Base-by-base conservation (phyloP, 2,113 vertebrate species). In the Gnathonemus echidnorhynchus region DNA sequence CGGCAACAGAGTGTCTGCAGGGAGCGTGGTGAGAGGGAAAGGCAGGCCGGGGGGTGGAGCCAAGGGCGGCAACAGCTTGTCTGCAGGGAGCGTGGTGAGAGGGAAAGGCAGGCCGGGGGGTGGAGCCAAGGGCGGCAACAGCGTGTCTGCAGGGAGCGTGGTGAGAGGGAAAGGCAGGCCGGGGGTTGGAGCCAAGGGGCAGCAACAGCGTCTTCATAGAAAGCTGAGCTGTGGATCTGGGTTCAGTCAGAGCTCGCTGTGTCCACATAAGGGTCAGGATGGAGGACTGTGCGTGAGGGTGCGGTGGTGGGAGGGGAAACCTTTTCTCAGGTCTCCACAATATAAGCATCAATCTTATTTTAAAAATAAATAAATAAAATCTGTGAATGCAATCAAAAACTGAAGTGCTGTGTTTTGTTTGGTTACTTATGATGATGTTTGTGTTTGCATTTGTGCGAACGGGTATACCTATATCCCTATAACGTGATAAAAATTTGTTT, bases 1-100 rank as follows among this genome's bases (percentile, higher is more conserved):
- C 52, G 0, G 86, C 10, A 13, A 7, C 50, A 17, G 13, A 3
- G 94, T 91, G 92, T 66, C 92, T 94, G 93, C 92, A 89, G 91
- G 90, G 90, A 92, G 89, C 84, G 91, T 85, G 90, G 89, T 92
- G 80, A 56, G 5, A 53, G 89, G 90, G 1, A 49, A 90, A 52
- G 70, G 21, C 19, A 77, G 58, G 50, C 35, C 21, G 31, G 86
- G 8, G 66, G 27, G 74, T 45, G 91, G 86, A 77, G 42, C 19
- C 56, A 86, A 50, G 56, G 21, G 1, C 8, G 0, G 86, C 4
- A 15, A 31, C 50, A 52, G 50, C 1, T 94, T 91, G 92, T 58
- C 92, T 94, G 93, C 92, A 89, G 91, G 90, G 90, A 92, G 89
- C 84, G 91, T 86, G 89, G 90, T 92, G 84, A 56, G 4, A 53